A percentile compares a stretch with the other conserved stretches of the same genome.
phyloP scores from a whole-genome alignment of 2,888 invertebrate genomes.

The Isotomurus palustris region DNA sequence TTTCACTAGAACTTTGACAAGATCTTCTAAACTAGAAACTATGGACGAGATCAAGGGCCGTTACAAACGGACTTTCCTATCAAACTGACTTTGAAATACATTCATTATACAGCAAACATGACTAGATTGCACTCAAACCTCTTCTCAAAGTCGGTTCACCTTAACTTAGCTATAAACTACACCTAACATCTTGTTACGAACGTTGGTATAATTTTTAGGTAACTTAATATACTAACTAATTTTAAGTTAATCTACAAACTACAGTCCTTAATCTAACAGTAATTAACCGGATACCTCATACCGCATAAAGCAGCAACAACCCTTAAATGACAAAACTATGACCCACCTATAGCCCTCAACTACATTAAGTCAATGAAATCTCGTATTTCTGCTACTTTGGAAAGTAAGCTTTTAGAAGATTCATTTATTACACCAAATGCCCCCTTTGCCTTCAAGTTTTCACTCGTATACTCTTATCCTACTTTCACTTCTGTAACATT shows the following conservation, averaged over 20 bases:
- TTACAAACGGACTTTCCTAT: constrained; percentile 2
- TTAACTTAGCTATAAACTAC: background rate
- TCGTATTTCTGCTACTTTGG: too few species aligned
- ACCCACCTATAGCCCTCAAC: background rate
- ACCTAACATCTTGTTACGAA: too few species aligned
- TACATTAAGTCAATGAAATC: too few species aligned
- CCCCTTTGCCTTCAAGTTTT: background rate
- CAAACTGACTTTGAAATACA: background rate
- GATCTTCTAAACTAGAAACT: too few species aligned
- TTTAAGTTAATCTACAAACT: too few species aligned
- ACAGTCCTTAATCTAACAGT: background rate
- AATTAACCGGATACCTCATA: too few species aligned
- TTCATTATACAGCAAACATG: constrained; percentile 5
- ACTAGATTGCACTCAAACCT: constrained; percentile 14
- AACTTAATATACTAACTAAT: too few species aligned
- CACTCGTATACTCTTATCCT: constrained; percentile 2
- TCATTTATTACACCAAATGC: background rate
- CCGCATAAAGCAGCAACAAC: background rate
- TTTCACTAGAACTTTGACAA: too few species aligned
- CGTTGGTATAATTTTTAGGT: too few species aligned
- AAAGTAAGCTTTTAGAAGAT: too few species aligned
- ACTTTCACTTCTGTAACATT: background rate
- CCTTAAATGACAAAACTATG: background rate
- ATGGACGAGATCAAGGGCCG: constrained; percentile 10
- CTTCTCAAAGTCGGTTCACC: background rate